Percentiles rank a stretch among this genome's conserved stretches.
These are phyloP conservation scores for Moxostoma hubbsi DNA, from an alignment of 2,797 vertebrate genomes.

Conservation along the genomic window DNA sequence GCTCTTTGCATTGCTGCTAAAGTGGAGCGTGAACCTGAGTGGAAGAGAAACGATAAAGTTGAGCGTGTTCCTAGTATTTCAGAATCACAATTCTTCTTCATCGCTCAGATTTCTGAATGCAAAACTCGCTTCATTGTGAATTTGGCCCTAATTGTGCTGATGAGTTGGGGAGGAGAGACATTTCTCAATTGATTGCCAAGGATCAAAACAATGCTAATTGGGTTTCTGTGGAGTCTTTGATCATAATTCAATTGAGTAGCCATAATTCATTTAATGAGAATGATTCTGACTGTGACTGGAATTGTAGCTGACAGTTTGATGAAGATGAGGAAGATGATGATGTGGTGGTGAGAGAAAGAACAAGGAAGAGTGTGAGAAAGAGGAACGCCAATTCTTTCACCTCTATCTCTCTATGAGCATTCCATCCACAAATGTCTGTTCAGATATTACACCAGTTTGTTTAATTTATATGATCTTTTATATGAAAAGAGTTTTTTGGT, in stretches of 20 bases:
- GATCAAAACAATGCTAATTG: constrained; percentile 66
- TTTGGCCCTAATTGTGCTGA: constrained; percentile 61
- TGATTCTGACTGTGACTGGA: constrained; percentile 50
- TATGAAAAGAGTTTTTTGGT: no score
- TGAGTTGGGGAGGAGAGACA: constrained; percentile 57
- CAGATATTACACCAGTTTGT: no score
- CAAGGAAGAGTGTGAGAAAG: constrained; percentile 22
- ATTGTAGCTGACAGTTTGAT: constrained; percentile 51
- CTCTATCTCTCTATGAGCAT: background rate
- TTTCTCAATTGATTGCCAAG: constrained; percentile 61
- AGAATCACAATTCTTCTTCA: constrained; percentile 2
- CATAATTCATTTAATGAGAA: constrained; percentile 61
- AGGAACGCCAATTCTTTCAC: background rate
- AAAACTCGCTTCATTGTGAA: constrained; percentile 53
- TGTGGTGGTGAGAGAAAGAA: constrained; percentile 7
- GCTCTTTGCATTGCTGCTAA: no score
- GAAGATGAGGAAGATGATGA: constrained; percentile 37
- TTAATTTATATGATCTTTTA: no score
- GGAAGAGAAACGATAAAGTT: background rate
- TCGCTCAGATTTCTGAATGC: constrained; percentile 15
- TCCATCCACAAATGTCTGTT: no score
- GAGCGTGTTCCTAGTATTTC: background rate
- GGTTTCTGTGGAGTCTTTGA: constrained; percentile 61
- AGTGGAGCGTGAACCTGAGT: background rate
- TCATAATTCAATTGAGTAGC: constrained; percentile 64